These are phyloP conservation scores for Neosilurus mollespiculum DNA, from an alignment of 2,797 vertebrate genomes.

Conservation along the genomic window DNA sequence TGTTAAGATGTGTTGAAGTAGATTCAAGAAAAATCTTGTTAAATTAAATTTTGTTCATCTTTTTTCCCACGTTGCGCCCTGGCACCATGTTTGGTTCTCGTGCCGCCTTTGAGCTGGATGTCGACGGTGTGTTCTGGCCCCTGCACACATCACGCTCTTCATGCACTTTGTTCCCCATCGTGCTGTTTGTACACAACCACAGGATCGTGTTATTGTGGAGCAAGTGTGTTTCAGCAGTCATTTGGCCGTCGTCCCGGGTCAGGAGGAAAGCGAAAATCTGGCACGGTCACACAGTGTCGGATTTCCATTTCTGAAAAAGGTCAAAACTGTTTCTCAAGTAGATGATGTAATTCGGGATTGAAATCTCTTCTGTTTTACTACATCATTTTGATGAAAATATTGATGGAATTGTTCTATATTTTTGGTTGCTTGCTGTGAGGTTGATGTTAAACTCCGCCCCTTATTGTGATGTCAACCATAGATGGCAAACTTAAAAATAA, in stretches of 20 bases:
- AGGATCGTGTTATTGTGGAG: not conserved
- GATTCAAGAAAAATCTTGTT: too few relatives aligned
- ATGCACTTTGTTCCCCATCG: conserved; percentile 49
- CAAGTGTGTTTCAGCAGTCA: conserved; percentile 44
- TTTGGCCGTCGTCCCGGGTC: conserved; percentile 31
- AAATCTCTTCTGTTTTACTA: too few relatives aligned
- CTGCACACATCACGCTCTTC: conserved; percentile 5
- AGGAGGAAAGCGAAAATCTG: conserved; percentile 35
- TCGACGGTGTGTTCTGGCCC: conserved; percentile 36
- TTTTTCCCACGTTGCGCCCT: not conserved
- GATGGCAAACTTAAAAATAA: not conserved
- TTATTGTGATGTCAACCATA: not conserved
- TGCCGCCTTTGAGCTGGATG: conserved; percentile 30
- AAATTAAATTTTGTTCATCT: too few relatives aligned
- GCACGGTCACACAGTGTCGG: conserved; percentile 3
- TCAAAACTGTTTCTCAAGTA: not conserved
- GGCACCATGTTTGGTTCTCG: not conserved
- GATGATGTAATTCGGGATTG: not conserved
- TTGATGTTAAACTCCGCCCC: not conserved
- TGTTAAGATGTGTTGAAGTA: not conserved
- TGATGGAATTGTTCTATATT: not conserved
- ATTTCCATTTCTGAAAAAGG: not conserved
- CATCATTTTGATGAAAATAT: not conserved
- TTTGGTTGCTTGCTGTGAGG: not conserved
- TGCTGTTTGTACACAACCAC: conserved; percentile 56